Base-by-base conservation (phyloP, 2,797 vertebrate genomes). In the Dermochelys coriacea region DNA sequence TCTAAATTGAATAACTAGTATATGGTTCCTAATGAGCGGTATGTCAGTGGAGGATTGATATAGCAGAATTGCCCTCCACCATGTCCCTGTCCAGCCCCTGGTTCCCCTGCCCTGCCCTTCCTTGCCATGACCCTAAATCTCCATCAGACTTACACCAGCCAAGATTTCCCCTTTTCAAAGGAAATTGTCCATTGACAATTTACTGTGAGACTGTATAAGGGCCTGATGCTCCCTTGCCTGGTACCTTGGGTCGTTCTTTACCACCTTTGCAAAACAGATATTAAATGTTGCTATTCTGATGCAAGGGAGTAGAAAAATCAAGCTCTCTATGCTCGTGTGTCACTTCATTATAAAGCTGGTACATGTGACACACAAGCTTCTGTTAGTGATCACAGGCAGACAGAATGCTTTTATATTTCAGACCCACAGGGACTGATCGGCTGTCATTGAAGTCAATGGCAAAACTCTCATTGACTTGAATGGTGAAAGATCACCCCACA, bases 171-270 rank as follows among this genome's bases (percentile, higher is more conserved):
- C 21, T 47, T 25, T 5, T 3, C 52, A 51, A 7, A 45, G 18
- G 6, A 41, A 50, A 21, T 0, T 71, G 16, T 45, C 12, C 51
- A 16, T 5, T 8, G 3, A 49, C 4, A 16, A 4, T 8, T 86
- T 55, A 6, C 16, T 6, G 25, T 7, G 6, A 5, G 9, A 6
- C 21, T 14, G 2, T 2, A 1, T 1, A 12, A 31, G 29, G 27
- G 4, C 29, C 64, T 54, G 29, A 14, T 82, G 84, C 27, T 55
- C 45, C 29, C 2, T 49, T 12, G 18, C 3, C 31, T 77, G 52
- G 71, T 52, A 80, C 52, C 0, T 0, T 0, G 0, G 12, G 9
- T 1, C 3, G 41, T 0, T 2, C 8, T 4, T 49, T 49, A 29
- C 3, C 41, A 16, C 7, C 74, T 31, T 49, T 77, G 27, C 45